Evolutionary conservation across 2,888 invertebrate species (phyloP).

Genomic region (Oligia latruncula): DNA sequence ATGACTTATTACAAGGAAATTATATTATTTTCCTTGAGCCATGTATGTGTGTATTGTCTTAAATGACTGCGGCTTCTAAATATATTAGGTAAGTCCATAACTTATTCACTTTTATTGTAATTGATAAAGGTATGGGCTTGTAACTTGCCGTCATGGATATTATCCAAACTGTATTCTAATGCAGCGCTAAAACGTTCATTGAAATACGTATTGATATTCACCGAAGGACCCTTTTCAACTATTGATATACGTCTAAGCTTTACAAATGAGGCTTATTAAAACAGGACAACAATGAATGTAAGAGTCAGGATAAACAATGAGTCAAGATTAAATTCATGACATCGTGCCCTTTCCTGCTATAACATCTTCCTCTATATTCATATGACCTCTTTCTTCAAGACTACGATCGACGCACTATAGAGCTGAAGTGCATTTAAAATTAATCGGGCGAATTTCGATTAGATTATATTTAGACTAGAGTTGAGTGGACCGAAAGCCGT

Average conservation of each 20-base stretch:
- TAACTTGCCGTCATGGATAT: slow-evolving; percentile 28
- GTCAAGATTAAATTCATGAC: slow-evolving; percentile 35
- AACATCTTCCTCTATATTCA: slow-evolving; percentile 26
- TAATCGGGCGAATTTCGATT: slow-evolving; percentile 55
- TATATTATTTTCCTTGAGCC: slow-evolving; percentile 23
- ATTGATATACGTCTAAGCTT: slow-evolving; percentile 39
- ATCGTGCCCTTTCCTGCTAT: slow-evolving; percentile 34
- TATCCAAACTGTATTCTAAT: slow-evolving; percentile 37
- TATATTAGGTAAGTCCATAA: not conserved
- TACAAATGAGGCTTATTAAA: slow-evolving; percentile 56
- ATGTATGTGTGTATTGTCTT: slow-evolving; percentile 3
- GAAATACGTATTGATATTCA: slow-evolving; percentile 51
- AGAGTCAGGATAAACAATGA: slow-evolving; percentile 44
- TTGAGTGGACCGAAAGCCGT: slow-evolving; percentile 54
- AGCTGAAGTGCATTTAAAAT: slow-evolving; percentile 58
- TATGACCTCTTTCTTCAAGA: slow-evolving; percentile 41
- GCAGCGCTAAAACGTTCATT: slow-evolving; percentile 39
- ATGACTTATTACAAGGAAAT: slow-evolving; percentile 9
- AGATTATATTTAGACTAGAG: slow-evolving; percentile 56
- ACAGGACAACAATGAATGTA: slow-evolving; percentile 40
- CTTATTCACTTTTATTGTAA: slow-evolving; percentile 25
- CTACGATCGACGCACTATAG: slow-evolving; percentile 21
- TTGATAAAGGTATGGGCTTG: slow-evolving; percentile 19
- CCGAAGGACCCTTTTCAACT: slow-evolving; percentile 33
- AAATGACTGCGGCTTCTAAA: slow-evolving; percentile 17